A percentile compares a stretch with the other conserved stretches of the same genome.
phyloP scores from a whole-genome alignment of 2,888 invertebrate genomes.

The Drosophila borborema region DNA sequence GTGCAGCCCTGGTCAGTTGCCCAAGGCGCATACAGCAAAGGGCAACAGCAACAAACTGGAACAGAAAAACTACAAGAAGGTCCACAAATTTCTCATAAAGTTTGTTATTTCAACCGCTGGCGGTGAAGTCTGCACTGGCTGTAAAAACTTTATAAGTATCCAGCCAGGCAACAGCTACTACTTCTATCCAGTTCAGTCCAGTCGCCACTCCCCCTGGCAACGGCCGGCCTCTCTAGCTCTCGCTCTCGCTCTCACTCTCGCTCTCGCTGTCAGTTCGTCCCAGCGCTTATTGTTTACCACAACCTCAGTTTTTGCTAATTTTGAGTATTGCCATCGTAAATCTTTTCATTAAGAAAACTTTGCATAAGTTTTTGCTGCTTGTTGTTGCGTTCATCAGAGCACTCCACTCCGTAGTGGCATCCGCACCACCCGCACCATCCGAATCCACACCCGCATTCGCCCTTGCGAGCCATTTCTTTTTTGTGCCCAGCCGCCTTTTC shows the following conservation, averaged over 20 bases:
- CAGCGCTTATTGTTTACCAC: constrained; percentile 69
- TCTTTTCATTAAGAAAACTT: constrained; percentile 86
- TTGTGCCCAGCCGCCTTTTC: constrained; percentile 67
- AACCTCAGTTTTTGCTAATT: constrained; percentile 81
- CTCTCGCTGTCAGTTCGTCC: constrained; percentile 9
- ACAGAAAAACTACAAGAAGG: constrained; percentile 24
- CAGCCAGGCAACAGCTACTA: constrained; percentile 7
- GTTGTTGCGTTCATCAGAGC: constrained; percentile 31
- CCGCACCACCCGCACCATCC: not conserved
- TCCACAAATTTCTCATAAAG: constrained; percentile 56
- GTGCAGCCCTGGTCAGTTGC: constrained; percentile 50
- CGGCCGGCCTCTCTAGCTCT: not conserved
- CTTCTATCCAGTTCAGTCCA: constrained; percentile 15
- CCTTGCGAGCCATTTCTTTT: constrained; percentile 53
- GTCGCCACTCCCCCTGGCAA: not conserved
- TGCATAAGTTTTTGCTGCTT: constrained; percentile 78
- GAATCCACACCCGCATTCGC: no score
- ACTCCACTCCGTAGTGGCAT: not conserved
- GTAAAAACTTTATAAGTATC: constrained; percentile 65
- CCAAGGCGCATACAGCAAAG: constrained; percentile 11
- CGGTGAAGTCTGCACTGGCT: constrained; percentile 36
- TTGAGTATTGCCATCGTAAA: constrained; percentile 84
- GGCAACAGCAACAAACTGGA: constrained; percentile 5
- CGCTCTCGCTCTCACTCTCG: not conserved
- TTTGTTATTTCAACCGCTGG: constrained; percentile 62